Base-by-base conservation (phyloP, 2,113 vertebrate species). In the Nicator chloris region DNA sequence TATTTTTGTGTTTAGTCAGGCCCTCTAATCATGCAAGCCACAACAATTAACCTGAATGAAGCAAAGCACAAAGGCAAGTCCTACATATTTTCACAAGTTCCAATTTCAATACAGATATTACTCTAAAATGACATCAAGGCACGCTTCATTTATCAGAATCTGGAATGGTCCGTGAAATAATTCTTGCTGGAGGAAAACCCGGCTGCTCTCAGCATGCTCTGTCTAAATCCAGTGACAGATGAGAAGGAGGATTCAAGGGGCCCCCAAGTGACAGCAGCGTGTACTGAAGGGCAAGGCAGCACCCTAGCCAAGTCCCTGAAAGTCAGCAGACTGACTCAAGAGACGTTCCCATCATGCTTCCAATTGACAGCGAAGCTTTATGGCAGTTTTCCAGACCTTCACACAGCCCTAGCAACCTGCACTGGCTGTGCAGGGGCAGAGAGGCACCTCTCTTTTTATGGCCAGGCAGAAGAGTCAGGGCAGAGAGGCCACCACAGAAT, bases 1-100 rank as follows among this genome's bases (percentile, higher is more conserved):
- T 61, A 39, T 17, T 68, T 92, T 72, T 82, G 44, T 47, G 31
- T 49, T 85, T 51, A 70, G 56, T 77, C 66, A 60, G 49, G 47
- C 76, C 51, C 60, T 81, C 64, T 82, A 79, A 51, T 76, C 57
- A 45, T 60, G 57, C 20, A 45, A 76, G 49, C 66, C 86, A 57
- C 56, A 87, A 71, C 73, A 89, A 95, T 82, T 78, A 89, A 68
- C 73, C 44, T 39, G 37, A 93, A 88, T 82, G 94, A 93, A 93
- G 61, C 61, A 82, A 82, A 88, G 44, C 60, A 91, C n/a, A 51
- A 59, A 84, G 65, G 53, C 44, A 65, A 84, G 23, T 65, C 65
- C 49, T 42, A 27, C 35, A 24, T 51, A 85, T 93, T 71, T 92
- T 88, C 51, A 69, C 56, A 54, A 61, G 56, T 77, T 86, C 56